Evolutionary conservation across 2,113 vertebrate species (phyloP), one percentile per base, ranked within the genome.

Genomic region (Psittacula cyanocephala): DNA sequence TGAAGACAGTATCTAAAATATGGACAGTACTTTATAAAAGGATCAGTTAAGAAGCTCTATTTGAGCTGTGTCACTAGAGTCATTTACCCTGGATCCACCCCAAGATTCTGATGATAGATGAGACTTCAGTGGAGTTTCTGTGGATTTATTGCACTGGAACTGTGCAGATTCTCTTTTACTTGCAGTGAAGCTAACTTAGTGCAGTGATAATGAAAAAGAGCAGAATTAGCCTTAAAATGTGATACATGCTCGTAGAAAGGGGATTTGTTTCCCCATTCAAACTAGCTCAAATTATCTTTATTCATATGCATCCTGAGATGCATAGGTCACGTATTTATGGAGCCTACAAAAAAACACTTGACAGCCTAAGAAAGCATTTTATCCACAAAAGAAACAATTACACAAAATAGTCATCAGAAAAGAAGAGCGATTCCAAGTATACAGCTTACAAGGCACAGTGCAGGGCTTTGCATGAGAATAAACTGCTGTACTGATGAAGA

Each of bases 361-460:
- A 94, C 82, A 86, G 80, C 50, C 64, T 88, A 90, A 93, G 79
- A 90, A 94, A 93, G 85, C 59, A 60, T 95, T 95, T 91, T 90
- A 64, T 63, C 90, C 77, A 84, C 88, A 90, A 60, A 93, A 92
- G 76, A 90, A 91, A 75, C 65, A 90, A 41, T 86, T 93, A 59
- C 59, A 92, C 70, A 31, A 74, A 86, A 44, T 24, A 93, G 81
- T 76, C 46, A 72, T 75, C 47, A 71, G 60, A 86, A 93, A 11
- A 11, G 25, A 88, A 62, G 44, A 95, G 31, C 29, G 76, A 67
- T 84, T 93, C 64, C 60, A 76, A 83, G 70, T 49, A 46, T 79
- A 62, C 55, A 79, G 50, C 47, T 93, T 75, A 55, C 28, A 68
- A 86, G 55, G 60, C 71, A 57, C 75, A 33, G 70, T 81, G 67